Evolutionary conservation across 2,888 invertebrate species (phyloP).

Genomic region (Macaria notata): DNA sequence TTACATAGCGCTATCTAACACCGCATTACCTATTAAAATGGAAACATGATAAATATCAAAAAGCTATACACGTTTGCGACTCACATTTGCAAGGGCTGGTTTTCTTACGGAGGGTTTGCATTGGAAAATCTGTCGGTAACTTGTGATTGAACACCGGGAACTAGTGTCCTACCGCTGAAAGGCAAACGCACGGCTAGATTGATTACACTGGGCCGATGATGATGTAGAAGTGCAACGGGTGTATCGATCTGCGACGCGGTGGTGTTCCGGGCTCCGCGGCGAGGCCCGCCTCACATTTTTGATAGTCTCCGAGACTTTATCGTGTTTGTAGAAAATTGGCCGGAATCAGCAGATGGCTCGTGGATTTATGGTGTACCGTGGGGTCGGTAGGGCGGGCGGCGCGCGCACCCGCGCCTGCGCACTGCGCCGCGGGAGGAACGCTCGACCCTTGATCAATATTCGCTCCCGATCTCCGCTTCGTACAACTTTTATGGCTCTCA

Average conservation of each 20-base stretch:
- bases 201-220: constrained; percentile 43
- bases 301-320: constrained; percentile 24
- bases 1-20: constrained; percentile 71
- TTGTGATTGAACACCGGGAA: constrained; percentile 81
- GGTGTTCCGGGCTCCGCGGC: constrained; percentile 40
- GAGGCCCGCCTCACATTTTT: constrained; percentile 36
- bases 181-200: constrained; percentile 64
- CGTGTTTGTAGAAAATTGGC: constrained; percentile 28
- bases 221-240: constrained; percentile 52
- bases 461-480: constrained; percentile 56
- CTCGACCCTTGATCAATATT: constrained; percentile 74
- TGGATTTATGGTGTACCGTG: constrained; percentile 48
- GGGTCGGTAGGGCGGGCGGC: constrained; percentile 43
- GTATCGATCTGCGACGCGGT: constrained; percentile 67
- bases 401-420: constrained; percentile 38
- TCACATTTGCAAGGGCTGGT: constrained; percentile 97
- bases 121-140: constrained; percentile 83
- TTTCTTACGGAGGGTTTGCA: constrained; percentile 97
- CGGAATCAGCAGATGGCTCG: constrained; percentile 31
- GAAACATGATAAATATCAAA: constrained; percentile 40
- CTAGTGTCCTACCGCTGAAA: constrained; percentile 67
- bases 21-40: constrained; percentile 52
- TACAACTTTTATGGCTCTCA: constrained; percentile 61
- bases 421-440: constrained; percentile 31
- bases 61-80: constrained; percentile 71